These are phyloP conservation scores for Trissolcus brochymenae DNA, from an alignment of 2,888 invertebrate genomes.

Conservation along the genomic window DNA sequence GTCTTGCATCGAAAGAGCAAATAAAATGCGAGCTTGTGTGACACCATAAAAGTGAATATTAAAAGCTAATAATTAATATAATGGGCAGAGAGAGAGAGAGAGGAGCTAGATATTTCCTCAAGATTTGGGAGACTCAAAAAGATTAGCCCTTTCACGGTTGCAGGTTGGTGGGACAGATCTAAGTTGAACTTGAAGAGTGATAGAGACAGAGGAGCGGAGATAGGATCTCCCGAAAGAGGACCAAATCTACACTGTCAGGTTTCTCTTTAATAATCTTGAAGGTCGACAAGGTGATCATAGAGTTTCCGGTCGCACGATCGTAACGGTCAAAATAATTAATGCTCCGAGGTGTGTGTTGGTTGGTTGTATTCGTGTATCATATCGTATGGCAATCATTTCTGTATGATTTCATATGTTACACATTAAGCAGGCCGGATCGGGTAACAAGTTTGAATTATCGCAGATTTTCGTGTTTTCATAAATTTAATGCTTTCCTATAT, in stretches of 20 bases:
- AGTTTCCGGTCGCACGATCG: slow-evolving; percentile 65
- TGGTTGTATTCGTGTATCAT: slow-evolving; percentile 33
- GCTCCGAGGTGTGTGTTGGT: slow-evolving; percentile 51
- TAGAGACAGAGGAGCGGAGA: slow-evolving; percentile 29
- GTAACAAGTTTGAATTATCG: slow-evolving; percentile 57
- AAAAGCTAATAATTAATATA: slow-evolving; percentile 17
- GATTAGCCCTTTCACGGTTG: slow-evolving; percentile 52
- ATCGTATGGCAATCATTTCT: slow-evolving; percentile 58
- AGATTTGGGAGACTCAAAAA: neutral
- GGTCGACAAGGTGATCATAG: slow-evolving; percentile 59
- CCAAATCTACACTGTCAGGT: slow-evolving; percentile 59
- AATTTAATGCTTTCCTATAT: slow-evolving; percentile 51
- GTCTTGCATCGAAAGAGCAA: neutral
- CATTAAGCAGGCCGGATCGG: slow-evolving; percentile 54
- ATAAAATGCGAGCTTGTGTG: neutral
- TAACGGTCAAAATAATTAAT: slow-evolving; percentile 66
- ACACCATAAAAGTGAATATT: neutral
- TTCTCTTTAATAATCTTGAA: slow-evolving; percentile 59
- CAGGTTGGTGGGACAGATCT: slow-evolving; percentile 38
- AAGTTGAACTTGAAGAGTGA: slow-evolving; percentile 30
- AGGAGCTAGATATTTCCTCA: neutral
- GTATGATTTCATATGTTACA: slow-evolving; percentile 60
- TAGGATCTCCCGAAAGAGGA: slow-evolving; percentile 58
- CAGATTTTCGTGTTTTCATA: slow-evolving; percentile 47
- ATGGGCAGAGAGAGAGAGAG: slow-evolving; percentile 1